These are phyloP conservation scores for Spea bombifrons DNA, from an alignment of 2,113 vertebrate genomes.

Conservation along the genomic window DNA sequence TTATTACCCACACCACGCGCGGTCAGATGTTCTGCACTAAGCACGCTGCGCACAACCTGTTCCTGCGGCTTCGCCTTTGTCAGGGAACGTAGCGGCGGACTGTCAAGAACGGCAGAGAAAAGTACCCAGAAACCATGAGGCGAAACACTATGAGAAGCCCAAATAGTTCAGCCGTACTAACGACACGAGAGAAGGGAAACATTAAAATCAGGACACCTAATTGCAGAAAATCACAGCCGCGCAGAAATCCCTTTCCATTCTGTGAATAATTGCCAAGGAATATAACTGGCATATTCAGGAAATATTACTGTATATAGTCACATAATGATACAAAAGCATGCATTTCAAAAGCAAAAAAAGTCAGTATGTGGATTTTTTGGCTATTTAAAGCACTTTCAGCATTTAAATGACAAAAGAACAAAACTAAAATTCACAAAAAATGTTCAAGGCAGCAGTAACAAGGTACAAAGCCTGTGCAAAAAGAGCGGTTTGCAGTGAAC, in stretches of 20 bases:
- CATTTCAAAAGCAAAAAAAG: neutral
- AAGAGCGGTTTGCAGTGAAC: too few relatives aligned
- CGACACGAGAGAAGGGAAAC: conserved; percentile 5
- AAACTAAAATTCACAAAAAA: too few relatives aligned
- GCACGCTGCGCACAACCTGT: conserved; percentile 20
- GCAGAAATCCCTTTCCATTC: conserved; percentile 8
- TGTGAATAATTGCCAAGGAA: conserved; percentile 22
- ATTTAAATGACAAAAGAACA: too few relatives aligned
- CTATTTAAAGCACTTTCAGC: too few relatives aligned
- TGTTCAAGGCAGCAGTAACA: too few relatives aligned
- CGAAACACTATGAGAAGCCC: conserved; percentile 16
- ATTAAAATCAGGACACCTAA: conserved; percentile 15
- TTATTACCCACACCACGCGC: conserved; percentile 38
- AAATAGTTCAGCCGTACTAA: conserved; percentile 14
- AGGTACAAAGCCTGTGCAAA: too few relatives aligned
- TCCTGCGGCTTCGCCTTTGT: conserved; percentile 32
- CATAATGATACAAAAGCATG: conserved; percentile 4
- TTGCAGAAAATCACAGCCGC: conserved; percentile 34
- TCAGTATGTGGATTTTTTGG: too few relatives aligned
- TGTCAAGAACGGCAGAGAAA: conserved; percentile 27
- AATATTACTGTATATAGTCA: neutral
- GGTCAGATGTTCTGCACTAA: conserved; percentile 33
- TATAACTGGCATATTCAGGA: conserved; percentile 14
- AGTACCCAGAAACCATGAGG: conserved; percentile 31
- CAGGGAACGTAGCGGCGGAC: conserved; percentile 16